Evolutionary conservation across 2,888 invertebrate species (phyloP).

Genomic region (Oscheius myriophilus): DNA sequence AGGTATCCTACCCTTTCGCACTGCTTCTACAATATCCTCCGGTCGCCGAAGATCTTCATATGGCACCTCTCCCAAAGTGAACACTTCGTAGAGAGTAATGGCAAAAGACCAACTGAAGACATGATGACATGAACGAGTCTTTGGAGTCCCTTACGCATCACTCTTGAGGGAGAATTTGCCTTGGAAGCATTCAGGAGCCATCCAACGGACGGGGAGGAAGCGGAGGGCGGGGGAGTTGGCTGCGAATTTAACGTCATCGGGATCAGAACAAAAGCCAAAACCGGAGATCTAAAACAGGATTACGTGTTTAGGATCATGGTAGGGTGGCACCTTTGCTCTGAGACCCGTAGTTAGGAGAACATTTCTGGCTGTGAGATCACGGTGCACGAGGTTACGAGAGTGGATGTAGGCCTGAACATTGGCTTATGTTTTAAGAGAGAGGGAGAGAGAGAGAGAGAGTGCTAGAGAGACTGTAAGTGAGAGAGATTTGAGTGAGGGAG

Average conservation of each 20-base stretch:
- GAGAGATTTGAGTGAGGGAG: too few relatives aligned
- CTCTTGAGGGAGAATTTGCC: conserved; percentile 51
- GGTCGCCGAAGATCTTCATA: conserved; percentile 47
- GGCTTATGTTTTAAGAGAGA: background rate
- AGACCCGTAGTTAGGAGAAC: conserved; percentile 57
- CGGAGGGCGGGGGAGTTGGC: conserved; percentile 43
- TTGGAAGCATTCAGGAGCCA: conserved; percentile 55
- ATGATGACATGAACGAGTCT: background rate
- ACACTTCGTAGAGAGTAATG: conserved; percentile 54
- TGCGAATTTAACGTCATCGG: conserved; percentile 48
- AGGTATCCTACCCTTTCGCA: conserved; percentile 45
- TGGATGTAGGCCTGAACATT: conserved; percentile 47
- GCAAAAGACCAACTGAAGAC: conserved; percentile 55
- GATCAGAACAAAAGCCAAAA: conserved; percentile 56
- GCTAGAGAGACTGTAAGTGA: too few relatives aligned
- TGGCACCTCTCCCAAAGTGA: conserved; percentile 53
- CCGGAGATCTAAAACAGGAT: conserved; percentile 47
- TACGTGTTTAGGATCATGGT: background rate
- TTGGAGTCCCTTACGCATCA: conserved; percentile 35
- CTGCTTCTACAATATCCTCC: conserved; percentile 52
- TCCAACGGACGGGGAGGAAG: conserved; percentile 54
- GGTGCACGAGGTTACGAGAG: conserved; percentile 50
- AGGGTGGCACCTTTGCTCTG: conserved; percentile 43
- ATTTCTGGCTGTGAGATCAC: conserved; percentile 57
- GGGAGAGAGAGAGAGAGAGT: too few relatives aligned